phyloP scores from a whole-genome alignment of 2,797 vertebrate genomes.

The Eulemur albifrons region DNA sequence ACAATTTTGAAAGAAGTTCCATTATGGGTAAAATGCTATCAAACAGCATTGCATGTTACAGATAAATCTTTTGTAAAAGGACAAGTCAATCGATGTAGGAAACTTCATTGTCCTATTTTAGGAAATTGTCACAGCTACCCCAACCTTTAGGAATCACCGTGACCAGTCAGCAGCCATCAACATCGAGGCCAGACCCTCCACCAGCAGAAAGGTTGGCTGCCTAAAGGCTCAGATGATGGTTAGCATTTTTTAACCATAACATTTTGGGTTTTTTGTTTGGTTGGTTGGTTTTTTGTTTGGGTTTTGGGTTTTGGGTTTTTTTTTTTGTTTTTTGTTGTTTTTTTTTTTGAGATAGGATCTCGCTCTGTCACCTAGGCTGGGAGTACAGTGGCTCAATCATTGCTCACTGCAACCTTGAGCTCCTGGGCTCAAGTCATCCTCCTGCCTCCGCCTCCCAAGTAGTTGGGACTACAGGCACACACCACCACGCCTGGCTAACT shows the following conservation, averaged over 20 bases:
- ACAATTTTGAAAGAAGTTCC: neutral
- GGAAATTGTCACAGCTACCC: neutral
- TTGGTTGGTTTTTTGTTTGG: no score
- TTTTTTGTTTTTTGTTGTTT: neutral
- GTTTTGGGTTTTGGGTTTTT: no score
- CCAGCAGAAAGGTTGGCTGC: neutral
- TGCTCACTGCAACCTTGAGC: neutral
- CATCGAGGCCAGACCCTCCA: neutral
- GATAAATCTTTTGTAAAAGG: neutral
- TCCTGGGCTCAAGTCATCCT: neutral
- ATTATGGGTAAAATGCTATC: neutral
- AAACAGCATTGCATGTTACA: neutral
- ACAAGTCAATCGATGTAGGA: neutral
- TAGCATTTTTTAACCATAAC: neutral
- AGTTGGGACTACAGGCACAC: neutral
- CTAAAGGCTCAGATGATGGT: neutral
- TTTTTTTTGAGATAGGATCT: neutral
- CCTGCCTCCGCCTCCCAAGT: neutral
- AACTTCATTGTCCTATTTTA: neutral
- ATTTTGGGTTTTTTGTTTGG: neutral
- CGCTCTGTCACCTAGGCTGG: neutral
- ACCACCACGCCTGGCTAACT: neutral
- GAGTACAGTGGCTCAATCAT: neutral
- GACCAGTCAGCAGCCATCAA: neutral
- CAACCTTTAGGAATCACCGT: neutral